Base-by-base conservation (phyloP, 2,113 vertebrate species). In the Rhea pennata region DNA sequence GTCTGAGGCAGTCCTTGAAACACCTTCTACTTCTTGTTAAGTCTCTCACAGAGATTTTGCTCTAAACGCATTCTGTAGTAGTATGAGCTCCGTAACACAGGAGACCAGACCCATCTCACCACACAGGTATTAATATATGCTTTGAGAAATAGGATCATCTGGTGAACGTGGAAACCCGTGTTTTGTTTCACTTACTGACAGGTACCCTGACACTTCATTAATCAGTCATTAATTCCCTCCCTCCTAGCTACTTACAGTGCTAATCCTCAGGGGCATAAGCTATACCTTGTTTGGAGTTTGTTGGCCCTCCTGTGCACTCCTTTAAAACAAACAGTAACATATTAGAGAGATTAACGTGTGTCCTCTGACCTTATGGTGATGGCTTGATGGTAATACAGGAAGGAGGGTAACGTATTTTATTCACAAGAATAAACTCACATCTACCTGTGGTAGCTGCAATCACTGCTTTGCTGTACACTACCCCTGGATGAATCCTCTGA, bases 121-220 rank as follows among this genome's bases (percentile, higher is more conserved):
- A 50, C 54, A 71, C 7, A 39, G 5, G 5, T 69, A 48, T 6
- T n/a, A 22, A 21, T 42, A 74, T 42, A 48, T 65, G 50, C 36
- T 69, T 82, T 82, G 62, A 84, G 42, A 74, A 91, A 39, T 26
- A 9, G 27, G 15, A 78, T 67, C 33, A 39, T 33, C 26, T 15
- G 22, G 50, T 39, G 27, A 71, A 75, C 51, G 19, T 5, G 75
- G 74, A 75, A 42, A 74, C 24, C n/a, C 75, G 22, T 1, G 23
- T 79, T 64, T 61, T 84, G 17, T 93, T 92, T 94, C 23, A 44
- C n/a, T 91, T 66, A 65, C 56, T 95, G 76, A 72, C 61, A 82
- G 23, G 39, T 77, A 59, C 29, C 6, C 20, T 90, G 77, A 15
- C 48, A 61, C 65, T 71, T 90, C 53, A 81, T 93, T 84, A 89